A percentile compares a stretch with the other conserved stretches of the same genome.
Evolutionary conservation across 2,113 vertebrate species (phyloP).

Genomic region (Dendropsophus ebraccatus): DNA sequence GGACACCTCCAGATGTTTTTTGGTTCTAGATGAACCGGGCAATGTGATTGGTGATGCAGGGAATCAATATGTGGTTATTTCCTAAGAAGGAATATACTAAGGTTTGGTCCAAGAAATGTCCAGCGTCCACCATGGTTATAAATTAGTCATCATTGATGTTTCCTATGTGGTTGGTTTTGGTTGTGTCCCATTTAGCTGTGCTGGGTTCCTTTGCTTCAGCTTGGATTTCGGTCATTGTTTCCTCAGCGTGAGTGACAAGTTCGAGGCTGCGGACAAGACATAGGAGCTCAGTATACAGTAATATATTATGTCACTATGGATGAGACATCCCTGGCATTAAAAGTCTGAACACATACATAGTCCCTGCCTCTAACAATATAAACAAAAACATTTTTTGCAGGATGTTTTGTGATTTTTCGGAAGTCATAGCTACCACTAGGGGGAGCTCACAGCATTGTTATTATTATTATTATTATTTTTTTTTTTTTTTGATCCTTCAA

Average conservation of each 20-base stretch:
- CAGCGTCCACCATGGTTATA: not conserved
- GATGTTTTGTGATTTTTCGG: no score
- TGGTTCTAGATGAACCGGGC: not conserved
- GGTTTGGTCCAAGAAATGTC: not conserved
- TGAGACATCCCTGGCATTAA: no score
- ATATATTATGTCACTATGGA: no score
- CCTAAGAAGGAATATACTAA: not conserved
- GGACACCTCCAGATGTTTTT: not conserved
- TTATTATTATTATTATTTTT: no score
- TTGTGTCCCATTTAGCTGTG: not conserved
- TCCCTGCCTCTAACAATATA: no score
- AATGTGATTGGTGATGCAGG: not conserved
- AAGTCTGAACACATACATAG: no score
- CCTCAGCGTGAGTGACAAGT: not conserved
- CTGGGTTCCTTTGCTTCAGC: not conserved
- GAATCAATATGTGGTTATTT: not conserved
- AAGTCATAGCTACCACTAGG: no score
- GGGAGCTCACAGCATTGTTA: no score
- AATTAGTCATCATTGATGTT: not conserved
- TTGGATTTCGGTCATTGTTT: not conserved
- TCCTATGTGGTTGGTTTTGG: not conserved
- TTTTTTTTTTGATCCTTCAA: no score
- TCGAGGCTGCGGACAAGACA: not conserved
- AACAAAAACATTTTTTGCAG: no score
- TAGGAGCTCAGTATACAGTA: not conserved